Conservation (phyloP, 1,140 invertebrate species). For the Bradysia coprophila region DNA sequence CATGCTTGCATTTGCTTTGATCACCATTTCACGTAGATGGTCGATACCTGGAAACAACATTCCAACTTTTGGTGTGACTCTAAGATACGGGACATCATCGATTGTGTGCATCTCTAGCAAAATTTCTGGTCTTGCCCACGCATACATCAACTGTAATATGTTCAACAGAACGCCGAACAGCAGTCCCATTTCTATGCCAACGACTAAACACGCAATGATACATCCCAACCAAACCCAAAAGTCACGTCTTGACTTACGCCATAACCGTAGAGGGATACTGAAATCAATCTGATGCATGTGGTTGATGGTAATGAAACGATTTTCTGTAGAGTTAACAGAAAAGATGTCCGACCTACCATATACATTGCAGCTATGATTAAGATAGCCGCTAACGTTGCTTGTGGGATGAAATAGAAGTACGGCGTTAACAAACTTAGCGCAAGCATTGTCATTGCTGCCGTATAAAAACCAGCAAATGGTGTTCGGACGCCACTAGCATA, state of each 20-base stretch:
- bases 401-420: conserved; percentile 67
- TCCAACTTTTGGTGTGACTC: conserved; percentile 38
- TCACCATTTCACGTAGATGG: conserved; percentile 29
- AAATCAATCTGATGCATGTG: conserved; percentile 42
- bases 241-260: conserved; percentile 49
- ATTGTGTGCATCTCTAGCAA: conserved; percentile 34
- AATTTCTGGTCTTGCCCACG: conserved; percentile 56
- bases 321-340: not conserved
- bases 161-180: conserved; percentile 67
- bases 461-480: conserved; percentile 52
- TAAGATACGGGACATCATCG: conserved; percentile 24
- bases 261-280: conserved; percentile 44
- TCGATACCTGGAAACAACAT: conserved; percentile 44
- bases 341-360: conserved; percentile 39
- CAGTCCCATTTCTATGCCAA: conserved; percentile 77
- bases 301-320: not conserved
- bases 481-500: conserved; percentile 55
- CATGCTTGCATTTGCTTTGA: conserved; percentile 21
- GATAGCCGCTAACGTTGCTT: conserved; percentile 57
- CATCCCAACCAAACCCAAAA: conserved; percentile 52
- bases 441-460: conserved; percentile 33
- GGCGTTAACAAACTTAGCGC: conserved; percentile 57
- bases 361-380: conserved; percentile 76
- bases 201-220: conserved; percentile 54
- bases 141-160: conserved; percentile 61